Evolutionary conservation across 1,140 invertebrate species (phyloP).

Genomic region (Magallana gigas): DNA sequence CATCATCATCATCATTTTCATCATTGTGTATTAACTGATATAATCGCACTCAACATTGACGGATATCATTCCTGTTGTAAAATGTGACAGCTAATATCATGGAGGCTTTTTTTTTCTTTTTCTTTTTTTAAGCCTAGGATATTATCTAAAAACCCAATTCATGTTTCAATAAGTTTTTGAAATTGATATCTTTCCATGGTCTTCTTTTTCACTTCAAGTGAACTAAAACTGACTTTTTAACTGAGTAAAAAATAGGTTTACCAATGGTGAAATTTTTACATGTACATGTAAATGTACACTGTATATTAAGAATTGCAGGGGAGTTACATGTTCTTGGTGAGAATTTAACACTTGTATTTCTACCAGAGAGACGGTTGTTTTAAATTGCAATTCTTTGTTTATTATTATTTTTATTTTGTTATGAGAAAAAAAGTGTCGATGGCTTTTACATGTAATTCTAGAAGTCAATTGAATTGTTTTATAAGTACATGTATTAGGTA

Average conservation of each 20-base stretch:
- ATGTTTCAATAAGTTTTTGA: no score
- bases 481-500: no score
- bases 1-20: neutral
- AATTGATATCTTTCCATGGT: no score
- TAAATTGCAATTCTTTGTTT: slow-evolving; percentile 25
- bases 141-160: no score
- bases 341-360: no score
- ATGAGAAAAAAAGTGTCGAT: neutral
- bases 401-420: neutral
- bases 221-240: no score
- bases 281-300: no score
- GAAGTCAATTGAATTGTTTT: neutral
- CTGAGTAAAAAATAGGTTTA: no score
- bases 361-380: neutral
- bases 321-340: no score
- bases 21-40: neutral
- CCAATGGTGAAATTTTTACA: no score
- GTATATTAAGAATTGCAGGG: no score
- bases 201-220: no score
- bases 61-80: slow-evolving; percentile 1
- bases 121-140: neutral
- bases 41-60: neutral
- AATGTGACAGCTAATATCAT: neutral
- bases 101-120: neutral
- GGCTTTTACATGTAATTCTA: slow-evolving; percentile 1